Conservation (phyloP, 64 coral and sea anemone genomes). For the Montipora efflorescens region DNA sequence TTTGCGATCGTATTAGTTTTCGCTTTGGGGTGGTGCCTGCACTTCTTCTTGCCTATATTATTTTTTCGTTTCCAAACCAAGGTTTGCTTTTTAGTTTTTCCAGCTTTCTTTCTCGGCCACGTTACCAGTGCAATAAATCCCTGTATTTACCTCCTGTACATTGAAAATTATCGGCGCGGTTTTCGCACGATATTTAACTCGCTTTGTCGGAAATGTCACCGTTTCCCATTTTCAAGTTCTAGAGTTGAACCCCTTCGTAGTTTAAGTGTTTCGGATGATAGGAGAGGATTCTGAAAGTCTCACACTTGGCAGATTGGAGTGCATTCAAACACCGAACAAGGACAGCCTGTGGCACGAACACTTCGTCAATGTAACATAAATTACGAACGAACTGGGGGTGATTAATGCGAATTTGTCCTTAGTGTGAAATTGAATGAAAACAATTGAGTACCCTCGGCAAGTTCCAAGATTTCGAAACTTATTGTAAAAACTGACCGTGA, state of each 20-base stretch:
- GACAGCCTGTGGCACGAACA: no score
- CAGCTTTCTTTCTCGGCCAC: constrained; percentile 40
- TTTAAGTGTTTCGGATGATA: neutral
- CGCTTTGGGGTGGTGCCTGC: constrained; percentile 38
- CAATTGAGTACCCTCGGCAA: no score
- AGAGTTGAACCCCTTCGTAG: neutral
- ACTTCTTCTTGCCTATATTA: constrained; percentile 51
- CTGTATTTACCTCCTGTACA: constrained; percentile 23
- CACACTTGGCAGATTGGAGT: neutral
- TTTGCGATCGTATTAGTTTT: constrained; percentile 54
- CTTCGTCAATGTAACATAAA: no score
- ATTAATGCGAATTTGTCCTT: no score
- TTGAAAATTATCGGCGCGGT: constrained; percentile 54
- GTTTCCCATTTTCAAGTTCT: neutral
- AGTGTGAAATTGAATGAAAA: no score
- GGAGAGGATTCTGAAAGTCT: neutral
- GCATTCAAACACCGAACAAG: neutral
- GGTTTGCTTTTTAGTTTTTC: constrained; percentile 29
- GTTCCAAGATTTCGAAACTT: no score
- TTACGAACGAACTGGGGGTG: no score
- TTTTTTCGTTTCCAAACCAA: neutral
- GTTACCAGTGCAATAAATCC: constrained; percentile 56
- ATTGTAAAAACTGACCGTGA: no score
- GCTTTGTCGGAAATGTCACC: neutral
- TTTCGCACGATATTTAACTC: neutral